Percentiles rank a stretch among this genome's conserved stretches.
Conservation (phyloP, 2,888 invertebrate species). For the Tenodera sinensis region DNA sequence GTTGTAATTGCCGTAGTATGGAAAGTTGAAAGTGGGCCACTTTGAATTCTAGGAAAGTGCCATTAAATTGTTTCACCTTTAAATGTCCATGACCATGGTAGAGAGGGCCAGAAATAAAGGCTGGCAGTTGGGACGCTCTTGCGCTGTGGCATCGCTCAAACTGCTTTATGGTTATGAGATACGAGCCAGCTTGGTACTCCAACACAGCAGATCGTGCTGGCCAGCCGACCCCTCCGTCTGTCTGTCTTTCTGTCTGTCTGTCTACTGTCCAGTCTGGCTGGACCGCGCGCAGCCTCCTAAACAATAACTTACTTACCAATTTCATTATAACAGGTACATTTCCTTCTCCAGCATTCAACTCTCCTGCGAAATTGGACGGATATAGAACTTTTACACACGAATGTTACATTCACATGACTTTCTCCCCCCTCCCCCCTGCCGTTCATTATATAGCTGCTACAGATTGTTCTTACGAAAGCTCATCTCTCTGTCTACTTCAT, state of each 20-base stretch:
- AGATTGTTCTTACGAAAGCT: too few relatives aligned
- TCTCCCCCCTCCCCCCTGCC: too few relatives aligned
- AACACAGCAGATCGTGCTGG: background rate
- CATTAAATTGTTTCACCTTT: too few relatives aligned
- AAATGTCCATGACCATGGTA: too few relatives aligned
- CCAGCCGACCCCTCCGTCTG: background rate
- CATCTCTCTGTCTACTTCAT: too few relatives aligned
- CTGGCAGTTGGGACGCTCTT: background rate
- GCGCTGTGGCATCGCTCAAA: background rate
- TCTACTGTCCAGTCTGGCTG: background rate
- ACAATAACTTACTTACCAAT: background rate
- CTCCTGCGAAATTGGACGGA: background rate
- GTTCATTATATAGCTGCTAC: too few relatives aligned
- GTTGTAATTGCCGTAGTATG: too few relatives aligned
- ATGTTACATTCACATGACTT: too few relatives aligned
- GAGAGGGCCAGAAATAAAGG: background rate
- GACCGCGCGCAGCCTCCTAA: background rate
- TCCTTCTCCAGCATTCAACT: background rate
- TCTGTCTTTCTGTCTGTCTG: background rate
- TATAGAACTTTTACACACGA: too few relatives aligned
- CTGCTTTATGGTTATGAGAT: conserved; percentile 10
- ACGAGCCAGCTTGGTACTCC: background rate
- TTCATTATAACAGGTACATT: background rate
- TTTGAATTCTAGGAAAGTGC: too few relatives aligned
- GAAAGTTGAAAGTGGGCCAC: too few relatives aligned